These are phyloP conservation scores for Actinia equina DNA, from an alignment of 64 coral and sea anemone species.

Conservation along the genomic window DNA sequence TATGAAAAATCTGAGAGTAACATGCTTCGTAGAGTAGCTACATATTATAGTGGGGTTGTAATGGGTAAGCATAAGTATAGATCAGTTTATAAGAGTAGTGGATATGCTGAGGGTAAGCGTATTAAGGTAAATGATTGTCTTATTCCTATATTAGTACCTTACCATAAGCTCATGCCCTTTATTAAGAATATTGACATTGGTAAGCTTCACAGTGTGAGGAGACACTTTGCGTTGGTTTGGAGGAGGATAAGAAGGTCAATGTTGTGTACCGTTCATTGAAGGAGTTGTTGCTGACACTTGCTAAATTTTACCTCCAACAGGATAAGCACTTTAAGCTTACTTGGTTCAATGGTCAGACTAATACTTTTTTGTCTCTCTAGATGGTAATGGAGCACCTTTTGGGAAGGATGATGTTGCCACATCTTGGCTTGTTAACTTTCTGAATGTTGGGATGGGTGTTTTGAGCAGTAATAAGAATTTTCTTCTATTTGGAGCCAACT, in stretches of 20 bases:
- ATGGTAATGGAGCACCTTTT: slow-evolving; percentile 27
- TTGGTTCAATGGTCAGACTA: slow-evolving; percentile 31
- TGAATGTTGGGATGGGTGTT: slow-evolving; percentile 19
- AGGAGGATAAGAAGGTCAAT: neutral
- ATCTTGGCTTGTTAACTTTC: slow-evolving; percentile 10
- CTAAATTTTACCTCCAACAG: neutral
- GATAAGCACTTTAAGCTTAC: neutral
- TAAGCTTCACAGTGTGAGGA: neutral
- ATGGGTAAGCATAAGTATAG: no score
- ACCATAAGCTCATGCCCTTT: slow-evolving; percentile 35
- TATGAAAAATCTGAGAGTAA: neutral
- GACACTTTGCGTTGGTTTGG: neutral
- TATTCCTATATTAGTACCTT: slow-evolving; percentile 33
- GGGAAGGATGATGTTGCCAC: slow-evolving; percentile 26
- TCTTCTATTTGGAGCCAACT: slow-evolving; percentile 33
- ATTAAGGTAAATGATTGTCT: slow-evolving; percentile 9
- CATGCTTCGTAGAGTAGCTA: no score
- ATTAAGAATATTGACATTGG: slow-evolving; percentile 33
- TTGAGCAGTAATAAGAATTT: slow-evolving; percentile 41
- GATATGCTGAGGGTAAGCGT: no score
- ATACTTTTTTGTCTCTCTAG: slow-evolving; percentile 23
- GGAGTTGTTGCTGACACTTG: neutral
- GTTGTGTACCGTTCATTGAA: neutral
- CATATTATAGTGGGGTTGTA: no score
- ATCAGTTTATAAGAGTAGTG: no score